Evolutionary conservation across 2,797 vertebrate species (phyloP).

Genomic region (Cyclura pinguis): DNA sequence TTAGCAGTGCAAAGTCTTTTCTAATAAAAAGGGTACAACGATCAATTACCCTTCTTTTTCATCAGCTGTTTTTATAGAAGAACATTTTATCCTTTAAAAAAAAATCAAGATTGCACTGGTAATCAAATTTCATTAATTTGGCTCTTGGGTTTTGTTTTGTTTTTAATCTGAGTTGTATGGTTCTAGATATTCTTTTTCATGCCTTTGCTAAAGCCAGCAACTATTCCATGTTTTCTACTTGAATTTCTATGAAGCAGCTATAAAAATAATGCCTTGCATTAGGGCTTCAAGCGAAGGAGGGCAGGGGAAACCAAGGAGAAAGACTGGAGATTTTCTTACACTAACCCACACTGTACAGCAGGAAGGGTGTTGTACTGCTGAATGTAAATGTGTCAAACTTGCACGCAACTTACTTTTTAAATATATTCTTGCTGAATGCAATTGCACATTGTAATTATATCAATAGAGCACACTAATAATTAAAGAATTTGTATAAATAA

Average conservation of each 20-base stretch:
- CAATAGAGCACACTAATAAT: slow-evolving; percentile 92
- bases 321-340: slow-evolving; percentile 66
- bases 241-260: slow-evolving; percentile 80
- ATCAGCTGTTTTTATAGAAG: slow-evolving; percentile 65
- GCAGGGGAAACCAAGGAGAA: slow-evolving; percentile 51
- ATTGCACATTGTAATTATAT: slow-evolving; percentile 89
- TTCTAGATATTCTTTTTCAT: slow-evolving; percentile 60
- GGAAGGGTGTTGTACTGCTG: slow-evolving; percentile 70
- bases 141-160: slow-evolving; percentile 38
- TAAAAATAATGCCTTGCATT: slow-evolving; percentile 64
- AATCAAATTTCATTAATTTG: slow-evolving; percentile 49
- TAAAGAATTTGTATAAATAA: slow-evolving; percentile 88
- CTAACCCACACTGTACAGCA: slow-evolving; percentile 67
- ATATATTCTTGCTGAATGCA: slow-evolving; percentile 83
- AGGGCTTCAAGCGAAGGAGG: slow-evolving; percentile 41
- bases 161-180: slow-evolving; percentile 50
- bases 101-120: neutral
- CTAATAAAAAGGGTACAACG: slow-evolving; percentile 58
- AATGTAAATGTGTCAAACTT: slow-evolving; percentile 75
- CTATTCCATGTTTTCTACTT: slow-evolving; percentile 74
- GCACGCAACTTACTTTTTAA: slow-evolving; percentile 77
- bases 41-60: slow-evolving; percentile 57
- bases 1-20: slow-evolving; percentile 58
- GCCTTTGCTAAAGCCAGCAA: slow-evolving; percentile 75
- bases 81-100: slow-evolving; percentile 49